phyloP scores from a whole-genome alignment of 1,140 invertebrate species.

The Drosophila fuyamai region DNA sequence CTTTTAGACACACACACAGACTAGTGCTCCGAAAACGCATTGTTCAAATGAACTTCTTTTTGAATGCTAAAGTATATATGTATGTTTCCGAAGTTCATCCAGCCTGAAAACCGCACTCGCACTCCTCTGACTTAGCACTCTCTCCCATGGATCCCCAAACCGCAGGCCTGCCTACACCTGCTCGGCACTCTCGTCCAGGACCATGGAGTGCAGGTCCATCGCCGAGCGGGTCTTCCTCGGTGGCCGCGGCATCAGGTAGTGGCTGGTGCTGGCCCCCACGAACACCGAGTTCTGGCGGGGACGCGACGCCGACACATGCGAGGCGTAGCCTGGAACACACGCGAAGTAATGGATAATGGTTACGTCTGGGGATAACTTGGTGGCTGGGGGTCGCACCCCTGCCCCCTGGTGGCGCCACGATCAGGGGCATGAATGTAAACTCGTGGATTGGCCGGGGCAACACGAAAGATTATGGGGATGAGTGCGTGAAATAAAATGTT shows the following conservation, averaged over 20 bases:
- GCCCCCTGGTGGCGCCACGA: neutral
- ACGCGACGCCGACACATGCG: conserved; percentile 71
- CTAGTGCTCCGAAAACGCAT: neutral
- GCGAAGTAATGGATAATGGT: conserved; percentile 8
- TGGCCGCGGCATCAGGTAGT: conserved; percentile 86
- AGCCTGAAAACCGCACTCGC: neutral
- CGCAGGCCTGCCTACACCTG: conserved; percentile 48
- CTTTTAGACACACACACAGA: neutral
- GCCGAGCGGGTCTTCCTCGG: conserved; percentile 92
- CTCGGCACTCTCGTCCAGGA: conserved; percentile 86
- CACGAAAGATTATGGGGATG: no score
- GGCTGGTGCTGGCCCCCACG: conserved; percentile 89
- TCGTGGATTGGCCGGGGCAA: no score
- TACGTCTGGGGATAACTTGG: neutral
- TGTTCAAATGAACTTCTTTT: no score
- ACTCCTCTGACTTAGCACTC: conserved; percentile 12
- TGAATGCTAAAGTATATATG: no score
- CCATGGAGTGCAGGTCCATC: conserved; percentile 91
- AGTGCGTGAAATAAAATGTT: no score
- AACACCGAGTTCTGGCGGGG: conserved; percentile 93
- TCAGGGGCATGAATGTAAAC: neutral
- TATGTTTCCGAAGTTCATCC: no score
- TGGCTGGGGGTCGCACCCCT: neutral
- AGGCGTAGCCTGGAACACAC: conserved; percentile 64
- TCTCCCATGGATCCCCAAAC: neutral